Percentiles rank a stretch among this genome's conserved stretches.
Conservation (phyloP, 2,797 vertebrate genomes). For the Arrhamphus sclerolepis region DNA sequence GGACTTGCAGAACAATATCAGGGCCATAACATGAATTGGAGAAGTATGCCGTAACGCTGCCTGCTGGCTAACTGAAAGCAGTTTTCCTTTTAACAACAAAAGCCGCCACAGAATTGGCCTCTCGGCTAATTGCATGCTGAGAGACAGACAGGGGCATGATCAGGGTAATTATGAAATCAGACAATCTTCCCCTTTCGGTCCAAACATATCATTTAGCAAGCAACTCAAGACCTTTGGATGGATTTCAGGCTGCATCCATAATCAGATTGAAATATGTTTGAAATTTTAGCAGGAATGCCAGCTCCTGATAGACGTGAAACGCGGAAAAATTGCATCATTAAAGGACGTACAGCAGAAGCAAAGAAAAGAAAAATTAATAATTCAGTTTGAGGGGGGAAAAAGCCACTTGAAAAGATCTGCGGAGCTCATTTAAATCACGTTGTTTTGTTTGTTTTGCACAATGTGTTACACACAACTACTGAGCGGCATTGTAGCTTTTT, state of each 20-base stretch:
- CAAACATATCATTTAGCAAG: constrained; percentile 74
- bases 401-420: no score
- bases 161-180: constrained; percentile 77
- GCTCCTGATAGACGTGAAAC: constrained; percentile 16
- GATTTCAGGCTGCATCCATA: constrained; percentile 34
- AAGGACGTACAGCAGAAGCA: background rate
- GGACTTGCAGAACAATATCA: constrained; percentile 28
- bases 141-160: constrained; percentile 68
- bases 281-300: constrained; percentile 17
- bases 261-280: constrained; percentile 36
- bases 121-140: constrained; percentile 66
- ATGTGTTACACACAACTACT: no score
- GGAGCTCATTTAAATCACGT: no score
- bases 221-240: constrained; percentile 48
- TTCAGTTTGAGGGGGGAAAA: no score
- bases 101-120: constrained; percentile 42
- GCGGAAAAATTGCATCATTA: background rate
- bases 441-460: no score
- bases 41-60: constrained; percentile 37
- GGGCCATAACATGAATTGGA: constrained; percentile 28
- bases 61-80: constrained; percentile 31
- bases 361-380: no score
- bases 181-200: constrained; percentile 69
- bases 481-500: no score
- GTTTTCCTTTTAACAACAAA: constrained; percentile 37